Percentiles rank a stretch among this genome's conserved stretches.
Evolutionary conservation across 2,113 vertebrate genomes (phyloP).

Genomic region (Mobula birostris): DNA sequence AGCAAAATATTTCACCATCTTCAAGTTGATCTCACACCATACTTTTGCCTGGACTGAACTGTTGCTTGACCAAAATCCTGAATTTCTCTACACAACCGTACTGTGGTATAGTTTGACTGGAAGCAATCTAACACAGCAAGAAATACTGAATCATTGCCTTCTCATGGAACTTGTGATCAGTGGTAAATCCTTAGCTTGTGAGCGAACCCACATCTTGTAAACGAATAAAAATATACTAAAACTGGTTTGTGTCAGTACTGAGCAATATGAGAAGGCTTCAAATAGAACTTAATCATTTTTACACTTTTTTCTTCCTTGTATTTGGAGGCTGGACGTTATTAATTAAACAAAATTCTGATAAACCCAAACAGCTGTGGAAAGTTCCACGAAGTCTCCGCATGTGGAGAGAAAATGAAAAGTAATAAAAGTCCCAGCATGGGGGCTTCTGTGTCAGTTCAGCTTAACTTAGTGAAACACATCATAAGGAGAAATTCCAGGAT

Average conservation of each 20-base stretch:
- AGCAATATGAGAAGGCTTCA: neutral
- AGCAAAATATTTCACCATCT: too few species aligned
- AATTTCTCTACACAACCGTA: too few species aligned
- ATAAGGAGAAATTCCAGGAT: slow-evolving; percentile 72
- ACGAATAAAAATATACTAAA: too few species aligned
- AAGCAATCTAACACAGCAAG: too few species aligned
- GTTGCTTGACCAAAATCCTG: too few species aligned
- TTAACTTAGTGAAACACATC: slow-evolving; percentile 64
- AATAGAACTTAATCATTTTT: neutral
- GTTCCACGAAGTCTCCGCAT: slow-evolving; percentile 61
- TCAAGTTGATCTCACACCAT: too few species aligned
- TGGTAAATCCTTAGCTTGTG: too few species aligned
- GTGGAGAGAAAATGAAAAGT: slow-evolving; percentile 72
- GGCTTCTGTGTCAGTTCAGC: slow-evolving; percentile 64
- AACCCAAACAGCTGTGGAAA: slow-evolving; percentile 64
- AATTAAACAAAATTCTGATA: slow-evolving; percentile 41
- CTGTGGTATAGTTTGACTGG: too few species aligned
- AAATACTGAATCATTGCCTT: too few species aligned
- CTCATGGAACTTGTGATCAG: too few species aligned
- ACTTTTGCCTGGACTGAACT: too few species aligned
- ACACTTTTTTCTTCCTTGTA: neutral
- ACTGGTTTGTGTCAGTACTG: neutral
- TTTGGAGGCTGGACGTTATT: neutral
- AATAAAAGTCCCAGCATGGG: slow-evolving; percentile 72
- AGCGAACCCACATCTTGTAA: too few species aligned